A percentile compares a stretch with the other conserved stretches of the same genome.
These are phyloP conservation scores for Andrena praecox DNA, from an alignment of 2,888 invertebrate genomes.

Conservation along the genomic window DNA sequence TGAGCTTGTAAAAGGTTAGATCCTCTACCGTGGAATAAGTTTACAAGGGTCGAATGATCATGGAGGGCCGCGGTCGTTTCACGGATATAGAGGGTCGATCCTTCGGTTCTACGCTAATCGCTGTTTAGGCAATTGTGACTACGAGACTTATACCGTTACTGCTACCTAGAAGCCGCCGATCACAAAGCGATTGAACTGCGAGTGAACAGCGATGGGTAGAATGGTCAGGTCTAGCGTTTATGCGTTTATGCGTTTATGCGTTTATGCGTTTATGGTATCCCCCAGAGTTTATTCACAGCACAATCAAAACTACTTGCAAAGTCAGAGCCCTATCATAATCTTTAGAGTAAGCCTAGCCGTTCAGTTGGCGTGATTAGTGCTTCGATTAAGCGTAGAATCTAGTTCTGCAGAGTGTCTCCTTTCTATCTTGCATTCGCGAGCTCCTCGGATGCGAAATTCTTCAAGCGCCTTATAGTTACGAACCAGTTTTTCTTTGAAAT, in stretches of 20 bases:
- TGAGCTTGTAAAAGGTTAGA: neutral
- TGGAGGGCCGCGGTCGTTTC: neutral
- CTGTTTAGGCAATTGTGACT: neutral
- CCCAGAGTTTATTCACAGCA: neutral
- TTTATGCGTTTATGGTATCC: slow-evolving; percentile 5
- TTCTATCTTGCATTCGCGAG: neutral
- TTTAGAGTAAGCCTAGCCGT: neutral
- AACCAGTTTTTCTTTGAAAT: neutral
- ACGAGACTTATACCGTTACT: neutral
- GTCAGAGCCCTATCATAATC: neutral
- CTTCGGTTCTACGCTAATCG: neutral
- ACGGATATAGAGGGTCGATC: neutral
- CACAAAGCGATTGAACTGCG: neutral
- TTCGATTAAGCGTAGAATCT: slow-evolving; percentile 3
- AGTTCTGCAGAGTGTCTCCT: neutral
- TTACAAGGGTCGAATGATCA: neutral
- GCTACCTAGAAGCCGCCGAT: neutral
- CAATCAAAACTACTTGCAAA: slow-evolving; percentile 19
- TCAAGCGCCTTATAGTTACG: neutral
- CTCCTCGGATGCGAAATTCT: neutral
- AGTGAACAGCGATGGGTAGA: neutral
- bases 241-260: slow-evolving; percentile 9
- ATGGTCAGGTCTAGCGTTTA: neutral
- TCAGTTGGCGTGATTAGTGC: neutral
- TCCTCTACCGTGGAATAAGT: neutral